These are phyloP conservation scores for Teleogryllus oceanicus DNA, from an alignment of 2,888 invertebrate species.

Conservation along the genomic window DNA sequence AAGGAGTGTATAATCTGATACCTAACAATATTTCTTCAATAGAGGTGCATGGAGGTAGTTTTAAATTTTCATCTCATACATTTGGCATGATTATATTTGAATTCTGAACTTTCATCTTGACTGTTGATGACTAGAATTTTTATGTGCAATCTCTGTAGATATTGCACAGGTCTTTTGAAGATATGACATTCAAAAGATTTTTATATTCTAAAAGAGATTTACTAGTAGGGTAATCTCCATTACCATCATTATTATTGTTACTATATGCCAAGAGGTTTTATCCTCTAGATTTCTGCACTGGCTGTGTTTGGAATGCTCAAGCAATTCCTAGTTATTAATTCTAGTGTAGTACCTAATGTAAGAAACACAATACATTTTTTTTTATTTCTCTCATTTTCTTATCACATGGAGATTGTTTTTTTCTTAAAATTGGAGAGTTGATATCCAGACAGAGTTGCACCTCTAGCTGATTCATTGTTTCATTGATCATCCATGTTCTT, in stretches of 20 bases:
- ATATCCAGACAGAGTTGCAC: no score
- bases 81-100: neutral
- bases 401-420: no score
- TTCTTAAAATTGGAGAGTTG: no score
- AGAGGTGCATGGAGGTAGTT: conserved; percentile 1
- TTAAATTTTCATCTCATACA: neutral
- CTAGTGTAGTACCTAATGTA: no score
- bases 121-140: neutral
- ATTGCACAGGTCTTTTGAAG: neutral
- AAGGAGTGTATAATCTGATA: neutral
- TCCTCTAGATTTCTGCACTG: neutral
- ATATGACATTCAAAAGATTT: neutral
- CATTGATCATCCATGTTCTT: no score
- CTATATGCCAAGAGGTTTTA: neutral
- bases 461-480: no score
- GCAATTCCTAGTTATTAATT: neutral
- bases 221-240: neutral
- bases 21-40: neutral
- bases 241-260: neutral
- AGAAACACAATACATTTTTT: no score
- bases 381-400: no score
- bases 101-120: neutral
- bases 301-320: conserved; percentile 18
- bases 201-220: conserved; percentile 10
- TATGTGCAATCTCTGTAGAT: neutral